These are phyloP conservation scores for Podarcis muralis DNA, from an alignment of 2,113 vertebrate species.

Conservation along the genomic window DNA sequence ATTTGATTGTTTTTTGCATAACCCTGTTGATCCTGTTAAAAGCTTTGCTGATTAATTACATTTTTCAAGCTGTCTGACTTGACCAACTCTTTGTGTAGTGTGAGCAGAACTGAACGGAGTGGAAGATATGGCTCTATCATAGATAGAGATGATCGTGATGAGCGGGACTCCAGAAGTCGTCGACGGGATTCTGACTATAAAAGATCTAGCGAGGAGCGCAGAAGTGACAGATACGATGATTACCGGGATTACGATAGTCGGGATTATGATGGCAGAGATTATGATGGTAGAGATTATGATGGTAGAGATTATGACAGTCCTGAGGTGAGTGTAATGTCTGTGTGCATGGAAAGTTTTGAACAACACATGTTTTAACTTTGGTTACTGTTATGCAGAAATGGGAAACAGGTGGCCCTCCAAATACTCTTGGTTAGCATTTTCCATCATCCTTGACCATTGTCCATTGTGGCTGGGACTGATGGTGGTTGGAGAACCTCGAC, in stretches of 20 bases:
- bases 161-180: constrained; percentile 83
- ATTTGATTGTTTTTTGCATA: neutral
- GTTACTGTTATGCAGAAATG: neutral
- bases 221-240: constrained; percentile 89
- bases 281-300: constrained; percentile 57
- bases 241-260: constrained; percentile 88
- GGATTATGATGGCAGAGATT: constrained; percentile 80
- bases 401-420: no score
- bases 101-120: constrained; percentile 93
- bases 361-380: neutral
- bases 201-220: constrained; percentile 89
- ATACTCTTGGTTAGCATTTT: no score
- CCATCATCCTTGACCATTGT: no score
- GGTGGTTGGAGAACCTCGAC: no score
- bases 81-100: constrained; percentile 70
- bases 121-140: constrained; percentile 94
- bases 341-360: neutral
- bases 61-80: neutral
- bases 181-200: constrained; percentile 89
- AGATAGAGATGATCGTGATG: constrained; percentile 86
- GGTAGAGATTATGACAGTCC: constrained; percentile 46
- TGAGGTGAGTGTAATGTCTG: constrained; percentile 4
- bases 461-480: no score
- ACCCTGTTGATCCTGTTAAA: neutral
- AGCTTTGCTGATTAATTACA: neutral